Base-by-base conservation (phyloP, 35 echinoderm and acorn worm species). In the Eucidaris tribuloides region DNA sequence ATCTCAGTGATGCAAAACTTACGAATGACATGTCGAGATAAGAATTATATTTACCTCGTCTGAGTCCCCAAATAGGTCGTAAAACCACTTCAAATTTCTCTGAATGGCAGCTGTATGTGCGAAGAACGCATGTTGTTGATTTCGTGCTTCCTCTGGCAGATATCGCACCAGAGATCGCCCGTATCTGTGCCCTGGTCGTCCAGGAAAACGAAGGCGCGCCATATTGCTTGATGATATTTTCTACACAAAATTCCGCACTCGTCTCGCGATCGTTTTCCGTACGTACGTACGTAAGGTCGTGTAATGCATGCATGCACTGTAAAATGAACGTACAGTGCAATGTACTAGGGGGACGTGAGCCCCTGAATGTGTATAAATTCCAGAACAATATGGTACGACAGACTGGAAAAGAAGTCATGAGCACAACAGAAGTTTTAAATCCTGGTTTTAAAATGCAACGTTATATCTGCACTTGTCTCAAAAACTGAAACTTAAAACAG, bases 11-110 rank as follows among this genome's bases (percentile, higher is more conserved):
- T n/a, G n/a, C n/a, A n/a, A n/a, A n/a, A n/a, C n/a, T n/a, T n/a
- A n/a, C n/a, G n/a, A n/a, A n/a, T n/a, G n/a, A n/a, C n/a, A n/a
- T n/a, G n/a, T n/a, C n/a, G n/a, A n/a, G n/a, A n/a, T n/a, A n/a
- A n/a, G n/a, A n/a, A n/a, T n/a, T n/a, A n/a, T 50, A 82, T 46
- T 56, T 88, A 96, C 93, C 93, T 96, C 93, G 80, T 96, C 93
- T 9, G 93, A 96, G n/a, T 96, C 93, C 17, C 93, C 93, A 62
- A 96, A 91, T 4, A 91, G 80, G 76, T 96, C 93, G 52, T 91
- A 91, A 78, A 96, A 96, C 77, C 84, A 82, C 89, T 84, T 87
- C 45, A 96, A 88, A 88, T 91, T 91, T 71, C 81, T 86, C 81
- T 91, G 93, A 58, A 96, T 96, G 28, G 79, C 86, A 37, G 88